Conservation (phyloP, 2,888 invertebrate genomes). For the Tetragonula carbonaria region DNA sequence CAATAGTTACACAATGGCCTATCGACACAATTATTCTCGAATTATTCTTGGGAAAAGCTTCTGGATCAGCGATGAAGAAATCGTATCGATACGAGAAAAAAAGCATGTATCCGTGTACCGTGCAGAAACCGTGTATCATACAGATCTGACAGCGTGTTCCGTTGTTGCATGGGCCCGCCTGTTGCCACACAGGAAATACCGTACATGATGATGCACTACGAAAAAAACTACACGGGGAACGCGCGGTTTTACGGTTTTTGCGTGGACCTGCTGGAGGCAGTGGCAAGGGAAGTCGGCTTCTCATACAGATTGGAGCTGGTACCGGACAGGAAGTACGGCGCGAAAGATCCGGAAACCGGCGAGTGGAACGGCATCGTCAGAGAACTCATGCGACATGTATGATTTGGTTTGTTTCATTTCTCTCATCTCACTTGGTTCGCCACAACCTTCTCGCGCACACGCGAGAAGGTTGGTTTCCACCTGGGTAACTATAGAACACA, state of each 20-base stretch:
- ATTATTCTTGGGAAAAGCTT: conserved; percentile 17
- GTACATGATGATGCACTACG: conserved; percentile 90
- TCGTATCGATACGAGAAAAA: background rate
- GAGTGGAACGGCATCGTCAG: conserved; percentile 90
- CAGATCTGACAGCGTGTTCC: conserved; percentile 60
- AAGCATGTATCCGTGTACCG: conserved; percentile 45
- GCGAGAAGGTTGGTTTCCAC: conserved; percentile 1
- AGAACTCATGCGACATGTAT: conserved; percentile 90
- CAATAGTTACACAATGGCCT: background rate
- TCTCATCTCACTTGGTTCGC: conserved; percentile 50
- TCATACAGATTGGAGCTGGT: conserved; percentile 89
- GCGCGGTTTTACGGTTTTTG: conserved; percentile 92
- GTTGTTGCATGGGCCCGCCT: conserved; percentile 64
- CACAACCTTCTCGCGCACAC: background rate
- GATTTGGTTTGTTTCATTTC: conserved; percentile 81
- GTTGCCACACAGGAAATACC: conserved; percentile 87
- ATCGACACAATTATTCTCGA: conserved; percentile 5
- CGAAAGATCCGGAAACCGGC: conserved; percentile 86
- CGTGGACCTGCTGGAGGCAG: conserved; percentile 89
- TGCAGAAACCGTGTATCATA: background rate
- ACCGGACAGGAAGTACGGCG: conserved; percentile 89
- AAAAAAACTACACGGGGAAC: conserved; percentile 90
- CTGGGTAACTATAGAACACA: conserved; percentile 23
- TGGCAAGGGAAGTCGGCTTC: conserved; percentile 89
- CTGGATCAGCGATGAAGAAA: background rate